Percentiles rank a stretch among this genome's conserved stretches.
Conservation (phyloP, 2,797 vertebrate species). For the Pogoniulus pusillus region DNA sequence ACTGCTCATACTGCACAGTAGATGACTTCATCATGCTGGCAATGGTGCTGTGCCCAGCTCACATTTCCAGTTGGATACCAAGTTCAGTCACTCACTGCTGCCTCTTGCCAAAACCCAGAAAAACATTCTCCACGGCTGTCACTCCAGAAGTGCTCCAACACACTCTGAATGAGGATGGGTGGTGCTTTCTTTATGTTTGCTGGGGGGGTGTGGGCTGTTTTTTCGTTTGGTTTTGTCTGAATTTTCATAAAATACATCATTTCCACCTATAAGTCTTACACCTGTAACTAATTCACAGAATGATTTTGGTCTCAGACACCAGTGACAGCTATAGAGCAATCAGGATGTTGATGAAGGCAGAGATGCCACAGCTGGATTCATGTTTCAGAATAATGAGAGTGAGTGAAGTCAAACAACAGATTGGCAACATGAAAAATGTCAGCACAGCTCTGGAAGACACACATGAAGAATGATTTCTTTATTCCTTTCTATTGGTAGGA, state of each 20-base stretch:
- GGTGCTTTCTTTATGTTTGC: too few relatives aligned
- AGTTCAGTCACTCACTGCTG: neutral
- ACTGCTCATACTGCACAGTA: neutral
- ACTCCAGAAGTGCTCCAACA: neutral
- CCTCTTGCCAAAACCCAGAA: neutral
- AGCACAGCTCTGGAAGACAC: slow-evolving; percentile 12
- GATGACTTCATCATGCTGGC: neutral
- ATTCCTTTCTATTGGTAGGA: neutral
- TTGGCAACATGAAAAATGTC: slow-evolving; percentile 27
- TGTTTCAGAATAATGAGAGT: slow-evolving; percentile 42
- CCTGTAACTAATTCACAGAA: neutral
- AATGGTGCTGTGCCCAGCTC: neutral
- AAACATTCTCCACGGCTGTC: neutral
- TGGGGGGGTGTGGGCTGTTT: too few relatives aligned
- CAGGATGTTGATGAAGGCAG: neutral
- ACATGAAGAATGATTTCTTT: neutral
- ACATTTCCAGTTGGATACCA: neutral
- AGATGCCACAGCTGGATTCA: slow-evolving; percentile 23
- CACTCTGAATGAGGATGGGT: neutral
- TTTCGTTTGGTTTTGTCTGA: neutral
- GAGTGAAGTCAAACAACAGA: slow-evolving; percentile 32
- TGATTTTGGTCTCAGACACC: neutral
- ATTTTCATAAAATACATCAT: neutral
- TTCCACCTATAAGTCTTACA: neutral
- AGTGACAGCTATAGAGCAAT: neutral